A percentile compares a stretch with the other conserved stretches of the same genome.
Conservation (phyloP, 2,797 vertebrate species). For the Semotilus atromaculatus region DNA sequence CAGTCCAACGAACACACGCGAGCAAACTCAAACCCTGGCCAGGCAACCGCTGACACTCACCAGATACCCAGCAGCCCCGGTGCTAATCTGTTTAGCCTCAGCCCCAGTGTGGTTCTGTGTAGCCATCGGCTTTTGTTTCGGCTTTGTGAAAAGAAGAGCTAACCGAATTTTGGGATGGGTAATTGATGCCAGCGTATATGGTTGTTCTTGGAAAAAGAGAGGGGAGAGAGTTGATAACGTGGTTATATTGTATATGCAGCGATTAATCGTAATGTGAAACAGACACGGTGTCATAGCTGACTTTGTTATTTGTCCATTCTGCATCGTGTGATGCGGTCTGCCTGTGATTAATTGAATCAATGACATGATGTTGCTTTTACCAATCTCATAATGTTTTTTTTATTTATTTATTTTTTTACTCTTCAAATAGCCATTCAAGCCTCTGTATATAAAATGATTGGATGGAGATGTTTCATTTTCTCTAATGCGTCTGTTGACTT, state of each 20-base stretch:
- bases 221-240: slow-evolving; percentile 57
- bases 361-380: slow-evolving; percentile 59
- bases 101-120: slow-evolving; percentile 77
- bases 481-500: neutral
- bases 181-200: slow-evolving; percentile 71
- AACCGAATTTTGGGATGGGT: slow-evolving; percentile 77
- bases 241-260: slow-evolving; percentile 58
- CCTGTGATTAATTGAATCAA: slow-evolving; percentile 55
- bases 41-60: slow-evolving; percentile 83
- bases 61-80: slow-evolving; percentile 86
- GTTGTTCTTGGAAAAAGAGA: slow-evolving; percentile 67
- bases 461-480: slow-evolving; percentile 1
- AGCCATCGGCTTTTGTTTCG: slow-evolving; percentile 76
- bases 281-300: slow-evolving; percentile 46
- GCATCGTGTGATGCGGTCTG: slow-evolving; percentile 49
- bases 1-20: slow-evolving; percentile 7
- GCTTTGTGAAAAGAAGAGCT: slow-evolving; percentile 70
- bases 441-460: neutral
- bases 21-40: slow-evolving; percentile 59
- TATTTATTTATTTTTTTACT: neutral
- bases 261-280: slow-evolving; percentile 58
- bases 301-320: slow-evolving; percentile 55
- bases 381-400: slow-evolving; percentile 51
- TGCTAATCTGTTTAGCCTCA: slow-evolving; percentile 86
- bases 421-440: neutral